A percentile compares a stretch with the other conserved stretches of the same genome.
These are phyloP conservation scores for Melanocharis versteri DNA, from an alignment of 2,113 vertebrate genomes.

Conservation along the genomic window DNA sequence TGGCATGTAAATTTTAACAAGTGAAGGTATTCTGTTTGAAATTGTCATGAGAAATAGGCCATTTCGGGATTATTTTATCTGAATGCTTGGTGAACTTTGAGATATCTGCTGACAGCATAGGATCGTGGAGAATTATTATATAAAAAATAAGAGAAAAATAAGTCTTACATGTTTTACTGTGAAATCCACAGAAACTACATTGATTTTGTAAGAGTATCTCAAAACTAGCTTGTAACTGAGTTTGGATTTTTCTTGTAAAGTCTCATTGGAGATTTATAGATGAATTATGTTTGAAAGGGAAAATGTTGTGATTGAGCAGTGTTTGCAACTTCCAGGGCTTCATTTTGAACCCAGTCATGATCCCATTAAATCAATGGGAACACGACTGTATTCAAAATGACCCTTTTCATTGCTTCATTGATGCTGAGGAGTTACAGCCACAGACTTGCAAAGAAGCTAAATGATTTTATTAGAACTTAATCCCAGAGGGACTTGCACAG, in stretches of 20 bases:
- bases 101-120: background rate
- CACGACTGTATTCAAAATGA: background rate
- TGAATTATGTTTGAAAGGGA: background rate
- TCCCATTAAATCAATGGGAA: background rate
- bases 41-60: background rate
- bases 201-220: background rate
- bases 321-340: background rate
- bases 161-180: background rate
- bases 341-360: background rate
- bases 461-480: slow-evolving; percentile 7
- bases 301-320: background rate
- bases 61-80: background rate
- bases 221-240: background rate
- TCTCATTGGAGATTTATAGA: background rate
- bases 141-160: background rate
- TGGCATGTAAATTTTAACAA: background rate
- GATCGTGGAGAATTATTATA: background rate
- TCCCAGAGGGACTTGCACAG: background rate
- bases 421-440: background rate
- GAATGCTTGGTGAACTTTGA: background rate
- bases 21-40: background rate
- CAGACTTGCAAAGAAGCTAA: background rate
- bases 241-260: background rate
- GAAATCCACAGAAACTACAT: background rate
- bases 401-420: background rate